Percentiles rank a stretch among this genome's conserved stretches.
Evolutionary conservation across 2,888 invertebrate species (phyloP).

Genomic region (Brachyptera risi): DNA sequence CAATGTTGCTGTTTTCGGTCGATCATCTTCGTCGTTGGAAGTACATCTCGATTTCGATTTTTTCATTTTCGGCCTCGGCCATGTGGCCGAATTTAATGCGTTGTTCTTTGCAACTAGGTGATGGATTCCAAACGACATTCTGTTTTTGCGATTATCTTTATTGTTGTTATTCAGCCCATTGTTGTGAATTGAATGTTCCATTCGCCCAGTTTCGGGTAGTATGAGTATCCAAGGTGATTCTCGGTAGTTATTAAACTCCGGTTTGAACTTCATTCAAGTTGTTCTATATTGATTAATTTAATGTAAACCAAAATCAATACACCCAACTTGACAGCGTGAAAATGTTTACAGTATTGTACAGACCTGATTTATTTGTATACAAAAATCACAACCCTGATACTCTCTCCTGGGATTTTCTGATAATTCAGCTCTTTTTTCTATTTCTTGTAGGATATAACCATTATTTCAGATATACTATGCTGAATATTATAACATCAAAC

Average conservation of each 20-base stretch:
- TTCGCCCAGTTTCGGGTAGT: neutral
- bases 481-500: too few relatives aligned
- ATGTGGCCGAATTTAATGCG: conserved; percentile 15
- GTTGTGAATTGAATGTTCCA: neutral
- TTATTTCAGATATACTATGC: too few relatives aligned
- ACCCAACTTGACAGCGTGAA: too few relatives aligned
- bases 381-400: too few relatives aligned
- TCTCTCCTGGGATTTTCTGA: too few relatives aligned
- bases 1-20: conserved; percentile 55
- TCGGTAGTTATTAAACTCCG: neutral
- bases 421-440: too few relatives aligned
- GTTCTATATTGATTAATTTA: too few relatives aligned
- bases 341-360: too few relatives aligned
- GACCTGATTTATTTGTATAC: too few relatives aligned
- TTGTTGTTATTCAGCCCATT: neutral
- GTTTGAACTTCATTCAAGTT: neutral
- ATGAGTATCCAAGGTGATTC: conserved; percentile 7
- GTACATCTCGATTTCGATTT: neutral
- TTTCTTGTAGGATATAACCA: too few relatives aligned
- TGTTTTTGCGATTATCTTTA: neutral
- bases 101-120: conserved; percentile 9
- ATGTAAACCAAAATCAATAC: too few relatives aligned
- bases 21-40: neutral
- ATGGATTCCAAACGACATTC: neutral
- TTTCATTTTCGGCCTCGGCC: conserved; percentile 23